Base-by-base conservation (phyloP, 2,888 invertebrate species). In the Tetragonisca angustula region DNA sequence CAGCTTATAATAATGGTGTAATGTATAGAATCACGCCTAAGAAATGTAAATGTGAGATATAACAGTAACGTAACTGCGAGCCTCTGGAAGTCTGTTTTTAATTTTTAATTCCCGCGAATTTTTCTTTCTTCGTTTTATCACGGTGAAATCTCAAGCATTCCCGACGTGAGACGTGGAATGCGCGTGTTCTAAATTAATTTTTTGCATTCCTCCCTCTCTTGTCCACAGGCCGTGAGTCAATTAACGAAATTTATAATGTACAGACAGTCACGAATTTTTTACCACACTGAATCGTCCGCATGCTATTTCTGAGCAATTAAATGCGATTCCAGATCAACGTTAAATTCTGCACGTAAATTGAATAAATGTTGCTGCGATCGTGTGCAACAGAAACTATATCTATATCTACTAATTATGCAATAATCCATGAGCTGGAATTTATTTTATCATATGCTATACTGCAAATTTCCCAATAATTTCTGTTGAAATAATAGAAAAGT, bases 1-100 rank as follows among this genome's bases (percentile, higher is more conserved):
- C 61, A 43, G 61, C 52, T 61, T 50, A 27, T 72, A 61, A 72
- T 75, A 79, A 79, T 68, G 68, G 21, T 67, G 15, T 67, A 73
- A 78, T 50, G 65, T 27, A 74, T 21, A 50, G 78, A 74, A 62
- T 69, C 43, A 27, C 50, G 54, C 13, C 50, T 5, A 4, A 50
- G 36, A 50, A 79, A 56, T 56, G 59, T 50, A 72, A 54, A 71
- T 50, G 43, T n/a, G 1, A 56, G 36, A 21, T 27, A 59, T 67
- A 50, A 49, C n/a, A 43, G 72, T 54, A 24, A 36, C 36, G n/a
- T 15, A 11, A 21, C 13, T 27, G 52, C 17, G 52, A 64, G n/a
- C 64, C 50, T n/a, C n/a, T 65, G 11, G 32, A 11, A 27, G 13
- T n/a, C n/a, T 21, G 24, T 17, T 24, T 24, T 70, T 36, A 56